Evolutionary conservation across 2,113 vertebrate species (phyloP).

Genomic region (Azemiops feae): DNA sequence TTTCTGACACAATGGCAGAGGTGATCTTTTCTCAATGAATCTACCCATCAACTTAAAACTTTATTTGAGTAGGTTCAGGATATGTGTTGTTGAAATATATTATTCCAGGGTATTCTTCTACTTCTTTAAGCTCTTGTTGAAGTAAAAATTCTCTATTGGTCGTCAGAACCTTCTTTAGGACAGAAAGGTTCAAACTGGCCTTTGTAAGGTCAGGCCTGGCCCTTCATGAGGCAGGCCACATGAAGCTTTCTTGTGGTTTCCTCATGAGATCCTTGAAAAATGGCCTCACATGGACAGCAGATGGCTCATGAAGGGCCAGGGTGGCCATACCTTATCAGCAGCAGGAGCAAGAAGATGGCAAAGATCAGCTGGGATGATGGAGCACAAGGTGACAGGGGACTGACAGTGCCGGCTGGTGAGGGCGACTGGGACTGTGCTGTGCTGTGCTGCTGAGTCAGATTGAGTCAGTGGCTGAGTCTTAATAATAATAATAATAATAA

Average conservation of each 20-base stretch:
- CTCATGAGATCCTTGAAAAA: not conserved
- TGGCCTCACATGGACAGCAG: too few relatives aligned
- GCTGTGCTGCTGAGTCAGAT: too few relatives aligned
- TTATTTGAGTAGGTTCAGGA: not conserved
- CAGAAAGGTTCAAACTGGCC: too few relatives aligned
- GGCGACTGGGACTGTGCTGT: too few relatives aligned
- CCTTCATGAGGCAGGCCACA: not conserved
- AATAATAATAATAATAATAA: too few relatives aligned
- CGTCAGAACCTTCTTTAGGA: not conserved
- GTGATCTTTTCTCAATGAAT: not conserved
- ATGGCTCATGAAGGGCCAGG: too few relatives aligned
- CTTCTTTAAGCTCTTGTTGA: not conserved
- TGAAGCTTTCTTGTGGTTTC: not conserved
- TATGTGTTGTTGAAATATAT: not conserved
- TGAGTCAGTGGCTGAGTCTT: too few relatives aligned
- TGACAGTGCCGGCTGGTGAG: too few relatives aligned
- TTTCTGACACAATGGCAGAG: not conserved
- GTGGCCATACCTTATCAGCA: too few relatives aligned
- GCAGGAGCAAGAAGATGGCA: too few relatives aligned
- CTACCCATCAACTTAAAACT: not conserved
- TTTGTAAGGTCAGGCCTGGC: not conserved
- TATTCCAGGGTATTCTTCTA: not conserved
- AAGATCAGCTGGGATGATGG: too few relatives aligned
- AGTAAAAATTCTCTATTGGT: not conserved
- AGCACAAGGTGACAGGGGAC: too few relatives aligned